Evolutionary conservation across 92 coral and sea anemone species (phyloP).

Genomic region (Hydrozoanthus gracilis): DNA sequence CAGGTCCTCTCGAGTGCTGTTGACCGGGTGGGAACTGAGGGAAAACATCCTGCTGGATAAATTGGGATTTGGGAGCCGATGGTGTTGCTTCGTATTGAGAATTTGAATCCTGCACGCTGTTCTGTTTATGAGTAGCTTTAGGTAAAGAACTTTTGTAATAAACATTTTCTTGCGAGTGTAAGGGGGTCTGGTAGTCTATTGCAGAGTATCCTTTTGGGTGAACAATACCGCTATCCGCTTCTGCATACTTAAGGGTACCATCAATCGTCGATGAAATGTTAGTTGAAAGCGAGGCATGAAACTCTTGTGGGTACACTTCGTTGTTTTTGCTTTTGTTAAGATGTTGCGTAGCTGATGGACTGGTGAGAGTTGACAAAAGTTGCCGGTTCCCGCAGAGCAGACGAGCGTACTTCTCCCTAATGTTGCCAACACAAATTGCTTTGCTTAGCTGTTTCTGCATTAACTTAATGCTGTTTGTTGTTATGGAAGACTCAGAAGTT

Average conservation of each 20-base stretch:
- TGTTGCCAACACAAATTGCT: conserved; percentile 24
- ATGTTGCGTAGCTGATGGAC: background rate
- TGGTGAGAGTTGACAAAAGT: background rate
- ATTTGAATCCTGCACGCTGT: background rate
- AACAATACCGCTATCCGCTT: background rate
- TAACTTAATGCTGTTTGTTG: conserved; percentile 8
- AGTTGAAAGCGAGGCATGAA: background rate
- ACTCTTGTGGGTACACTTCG: background rate
- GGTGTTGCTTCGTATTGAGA: background rate
- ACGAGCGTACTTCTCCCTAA: conserved; percentile 21
- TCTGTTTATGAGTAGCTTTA: background rate
- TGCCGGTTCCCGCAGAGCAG: conserved; percentile 11
- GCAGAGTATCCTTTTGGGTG: background rate
- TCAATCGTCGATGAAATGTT: background rate
- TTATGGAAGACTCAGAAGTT: background rate
- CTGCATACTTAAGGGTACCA: background rate
- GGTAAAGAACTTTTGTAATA: background rate
- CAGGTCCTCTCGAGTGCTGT: background rate
- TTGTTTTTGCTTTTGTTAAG: background rate
- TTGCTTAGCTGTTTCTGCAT: conserved; percentile 37
- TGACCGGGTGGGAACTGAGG: background rate
- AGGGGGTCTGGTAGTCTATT: background rate
- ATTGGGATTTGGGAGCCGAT: background rate
- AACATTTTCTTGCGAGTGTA: background rate
- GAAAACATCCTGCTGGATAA: background rate